Conservation (phyloP, 2,797 vertebrate genomes). For the Sebastes cheni region DNA sequence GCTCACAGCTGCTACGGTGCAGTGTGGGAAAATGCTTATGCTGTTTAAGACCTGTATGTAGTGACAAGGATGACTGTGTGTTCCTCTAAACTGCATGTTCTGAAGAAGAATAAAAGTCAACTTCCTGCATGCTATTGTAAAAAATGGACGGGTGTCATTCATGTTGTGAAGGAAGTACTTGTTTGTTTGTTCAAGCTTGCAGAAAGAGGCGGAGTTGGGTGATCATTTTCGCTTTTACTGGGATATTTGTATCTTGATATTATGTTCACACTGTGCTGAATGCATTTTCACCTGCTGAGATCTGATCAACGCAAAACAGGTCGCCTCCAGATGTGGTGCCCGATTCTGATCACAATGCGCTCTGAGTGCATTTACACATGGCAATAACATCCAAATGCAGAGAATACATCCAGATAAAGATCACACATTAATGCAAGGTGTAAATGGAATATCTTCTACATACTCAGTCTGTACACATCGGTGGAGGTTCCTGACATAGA, state of each 20-base stretch:
- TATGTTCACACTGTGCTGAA: not conserved
- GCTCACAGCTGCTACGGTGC: slow-evolving; percentile 16
- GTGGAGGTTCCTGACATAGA: not conserved
- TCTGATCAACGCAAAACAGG: not conserved
- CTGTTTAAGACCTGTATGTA: slow-evolving; percentile 9
- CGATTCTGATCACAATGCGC: not conserved
- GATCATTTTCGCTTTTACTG: not conserved
- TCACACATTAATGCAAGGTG: not conserved
- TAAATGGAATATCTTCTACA: not conserved
- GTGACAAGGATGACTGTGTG: not conserved
- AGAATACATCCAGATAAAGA: not conserved
- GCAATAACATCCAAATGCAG: not conserved
- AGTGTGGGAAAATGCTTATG: not conserved
- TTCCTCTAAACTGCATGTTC: too few species aligned
- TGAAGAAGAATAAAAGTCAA: too few species aligned
- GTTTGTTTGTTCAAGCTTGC: not conserved
- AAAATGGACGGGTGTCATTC: not conserved
- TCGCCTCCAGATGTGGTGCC: not conserved
- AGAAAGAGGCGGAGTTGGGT: not conserved
- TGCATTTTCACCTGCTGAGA: not conserved
- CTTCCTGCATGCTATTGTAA: not conserved
- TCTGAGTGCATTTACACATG: not conserved
- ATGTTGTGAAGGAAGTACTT: too few species aligned
- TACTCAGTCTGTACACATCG: not conserved
- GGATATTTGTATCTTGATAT: not conserved